A percentile compares a stretch with the other conserved stretches of the same genome.
These are phyloP conservation scores for Perizoma flavofasciatum DNA, from an alignment of 2,888 invertebrate genomes.

Conservation along the genomic window DNA sequence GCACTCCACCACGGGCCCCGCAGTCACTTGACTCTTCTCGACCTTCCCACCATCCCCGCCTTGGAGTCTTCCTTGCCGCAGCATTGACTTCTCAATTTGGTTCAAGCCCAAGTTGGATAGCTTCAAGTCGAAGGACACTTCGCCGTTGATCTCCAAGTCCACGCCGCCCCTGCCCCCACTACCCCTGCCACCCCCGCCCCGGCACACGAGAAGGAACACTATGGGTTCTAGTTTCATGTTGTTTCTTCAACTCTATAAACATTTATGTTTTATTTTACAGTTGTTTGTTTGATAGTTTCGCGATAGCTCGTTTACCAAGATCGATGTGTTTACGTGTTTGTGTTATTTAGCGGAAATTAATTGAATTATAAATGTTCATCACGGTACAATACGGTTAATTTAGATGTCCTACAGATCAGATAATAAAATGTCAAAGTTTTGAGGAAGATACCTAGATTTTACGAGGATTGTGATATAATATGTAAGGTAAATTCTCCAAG, in stretches of 20 bases:
- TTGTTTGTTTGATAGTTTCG: slow-evolving; percentile 21
- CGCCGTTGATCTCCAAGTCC: slow-evolving; percentile 29
- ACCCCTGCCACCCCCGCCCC: background rate
- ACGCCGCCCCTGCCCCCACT: background rate
- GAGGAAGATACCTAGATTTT: too few relatives aligned
- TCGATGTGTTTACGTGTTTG: background rate
- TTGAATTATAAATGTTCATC: too few relatives aligned
- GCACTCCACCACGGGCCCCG: slow-evolving; percentile 43
- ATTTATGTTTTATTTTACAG: slow-evolving; percentile 16
- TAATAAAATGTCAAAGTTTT: too few relatives aligned
- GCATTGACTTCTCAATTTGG: background rate
- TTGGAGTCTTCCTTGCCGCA: background rate
- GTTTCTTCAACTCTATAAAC: background rate
- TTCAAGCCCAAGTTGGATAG: slow-evolving; percentile 4
- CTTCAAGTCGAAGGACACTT: slow-evolving; percentile 29
- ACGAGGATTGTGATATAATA: background rate
- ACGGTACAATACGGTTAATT: too few relatives aligned
- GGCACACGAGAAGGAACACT: slow-evolving; percentile 4
- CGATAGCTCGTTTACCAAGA: slow-evolving; percentile 6
- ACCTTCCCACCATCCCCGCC: background rate
- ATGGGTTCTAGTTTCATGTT: slow-evolving; percentile 22
- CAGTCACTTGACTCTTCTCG: slow-evolving; percentile 27
- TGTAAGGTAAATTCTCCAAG: background rate
- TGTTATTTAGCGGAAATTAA: too few relatives aligned
- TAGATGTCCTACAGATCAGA: too few relatives aligned